Evolutionary conservation across 2,113 vertebrate species (phyloP).

Genomic region (Tenrec ecaudatus): DNA sequence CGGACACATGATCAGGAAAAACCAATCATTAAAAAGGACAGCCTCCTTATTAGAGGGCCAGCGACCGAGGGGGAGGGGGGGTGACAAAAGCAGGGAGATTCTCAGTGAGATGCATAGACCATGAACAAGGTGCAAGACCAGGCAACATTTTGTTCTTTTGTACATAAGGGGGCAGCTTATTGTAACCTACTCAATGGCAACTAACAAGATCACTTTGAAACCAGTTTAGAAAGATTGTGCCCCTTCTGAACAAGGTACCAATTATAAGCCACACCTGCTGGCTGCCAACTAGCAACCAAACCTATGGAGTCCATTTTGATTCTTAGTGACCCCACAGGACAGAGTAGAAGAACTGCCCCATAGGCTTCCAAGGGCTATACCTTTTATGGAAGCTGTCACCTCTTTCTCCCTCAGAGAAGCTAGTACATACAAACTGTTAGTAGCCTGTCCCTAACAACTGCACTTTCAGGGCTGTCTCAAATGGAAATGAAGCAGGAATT

Average conservation of each 20-base stretch:
- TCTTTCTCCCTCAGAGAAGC: neutral
- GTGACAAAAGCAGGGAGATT: neutral
- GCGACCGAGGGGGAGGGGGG: too few species aligned
- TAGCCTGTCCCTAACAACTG: neutral
- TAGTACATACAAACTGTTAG: neutral
- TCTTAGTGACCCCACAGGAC: too few species aligned
- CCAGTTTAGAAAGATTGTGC: neutral
- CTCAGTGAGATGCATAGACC: neutral
- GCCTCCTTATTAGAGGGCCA: neutral
- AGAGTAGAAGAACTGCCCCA: neutral
- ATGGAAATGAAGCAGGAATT: slow-evolving; percentile 33
- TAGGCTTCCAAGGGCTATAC: neutral
- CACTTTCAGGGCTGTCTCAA: neutral
- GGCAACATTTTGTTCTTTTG: neutral
- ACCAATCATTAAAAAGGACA: neutral
- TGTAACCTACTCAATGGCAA: neutral
- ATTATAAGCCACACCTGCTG: neutral
- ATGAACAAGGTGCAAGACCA: neutral
- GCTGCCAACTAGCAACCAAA: neutral
- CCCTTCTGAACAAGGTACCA: neutral
- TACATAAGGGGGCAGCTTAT: neutral
- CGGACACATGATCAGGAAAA: neutral
- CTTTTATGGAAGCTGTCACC: neutral
- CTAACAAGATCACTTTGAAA: neutral
- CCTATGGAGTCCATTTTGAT: neutral